phyloP scores from a whole-genome alignment of 2,113 vertebrate species.

The Shinisaurus crocodilurus region DNA sequence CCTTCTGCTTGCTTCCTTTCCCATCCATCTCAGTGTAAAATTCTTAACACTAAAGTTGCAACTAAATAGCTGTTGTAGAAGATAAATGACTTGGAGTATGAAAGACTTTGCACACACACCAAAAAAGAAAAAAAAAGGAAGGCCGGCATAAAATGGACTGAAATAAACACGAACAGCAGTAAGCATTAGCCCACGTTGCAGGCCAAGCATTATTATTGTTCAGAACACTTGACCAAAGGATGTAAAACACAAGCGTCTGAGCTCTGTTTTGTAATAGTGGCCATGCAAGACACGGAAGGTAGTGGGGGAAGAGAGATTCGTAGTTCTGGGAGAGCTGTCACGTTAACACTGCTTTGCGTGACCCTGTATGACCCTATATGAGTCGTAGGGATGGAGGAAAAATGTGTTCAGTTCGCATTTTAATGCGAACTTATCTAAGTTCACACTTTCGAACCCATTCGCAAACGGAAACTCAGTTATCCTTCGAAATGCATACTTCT shows the following conservation, averaged over 20 bases:
- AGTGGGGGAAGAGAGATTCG: fast-evolving
- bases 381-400: neutral
- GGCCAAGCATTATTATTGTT: conserved; percentile 33
- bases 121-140: neutral
- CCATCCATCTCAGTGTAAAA: conserved; percentile 55
- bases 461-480: too few relatives aligned
- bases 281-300: neutral
- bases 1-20: neutral
- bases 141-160: conserved; percentile 54
- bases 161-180: conserved; percentile 43
- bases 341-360: neutral
- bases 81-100: conserved; percentile 63
- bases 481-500: too few relatives aligned
- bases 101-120: conserved; percentile 40
- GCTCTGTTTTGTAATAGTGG: conserved; percentile 28
- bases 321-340: neutral
- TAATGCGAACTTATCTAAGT: too few relatives aligned
- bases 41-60: conserved; percentile 68
- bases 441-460: too few relatives aligned
- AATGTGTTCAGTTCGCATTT: too few relatives aligned
- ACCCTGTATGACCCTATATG: neutral
- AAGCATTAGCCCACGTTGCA: conserved; percentile 40
- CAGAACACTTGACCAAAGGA: conserved; percentile 50
- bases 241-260: conserved; percentile 31
- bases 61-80: conserved; percentile 67